phyloP scores from a whole-genome alignment of 2,113 vertebrate species.

The Tonatia bakeri region DNA sequence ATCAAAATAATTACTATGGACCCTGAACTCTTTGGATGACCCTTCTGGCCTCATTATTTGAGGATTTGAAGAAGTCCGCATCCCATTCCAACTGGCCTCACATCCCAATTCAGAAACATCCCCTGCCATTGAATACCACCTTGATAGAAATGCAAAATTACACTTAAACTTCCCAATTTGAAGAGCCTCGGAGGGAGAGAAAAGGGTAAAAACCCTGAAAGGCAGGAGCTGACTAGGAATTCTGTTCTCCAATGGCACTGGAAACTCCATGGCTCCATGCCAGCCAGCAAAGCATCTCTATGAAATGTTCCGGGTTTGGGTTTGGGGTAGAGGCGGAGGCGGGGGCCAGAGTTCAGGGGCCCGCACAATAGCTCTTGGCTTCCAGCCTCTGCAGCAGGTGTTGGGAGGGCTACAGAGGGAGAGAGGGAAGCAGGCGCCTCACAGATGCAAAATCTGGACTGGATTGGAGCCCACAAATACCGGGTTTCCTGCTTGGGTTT shows the following conservation, averaged over 20 bases:
- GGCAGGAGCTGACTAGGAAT: slow-evolving; percentile 54
- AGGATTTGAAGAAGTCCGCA: slow-evolving; percentile 27
- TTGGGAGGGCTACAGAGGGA: slow-evolving; percentile 55
- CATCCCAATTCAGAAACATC: slow-evolving; percentile 30
- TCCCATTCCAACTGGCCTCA: slow-evolving; percentile 31
- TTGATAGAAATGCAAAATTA: slow-evolving; percentile 69
- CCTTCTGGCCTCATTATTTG: slow-evolving; percentile 57
- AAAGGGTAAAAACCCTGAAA: slow-evolving; percentile 60
- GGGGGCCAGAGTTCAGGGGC: slow-evolving; percentile 72
- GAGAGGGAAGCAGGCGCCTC: slow-evolving; percentile 4
- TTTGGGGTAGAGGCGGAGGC: slow-evolving; percentile 75
- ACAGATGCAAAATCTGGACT: slow-evolving; percentile 78
- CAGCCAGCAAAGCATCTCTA: slow-evolving; percentile 73
- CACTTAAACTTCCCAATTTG: slow-evolving; percentile 71
- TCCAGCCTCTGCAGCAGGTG: slow-evolving; percentile 81
- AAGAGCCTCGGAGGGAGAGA: slow-evolving; percentile 45
- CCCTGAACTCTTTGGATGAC: slow-evolving; percentile 41
- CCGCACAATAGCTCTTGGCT: slow-evolving; percentile 76
- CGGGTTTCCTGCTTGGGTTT: not conserved
- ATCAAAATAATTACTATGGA: slow-evolving; percentile 51
- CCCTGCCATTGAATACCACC: slow-evolving; percentile 22
- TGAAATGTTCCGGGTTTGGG: slow-evolving; percentile 42
- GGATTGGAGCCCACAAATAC: slow-evolving; percentile 65
- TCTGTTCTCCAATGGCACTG: slow-evolving; percentile 59
- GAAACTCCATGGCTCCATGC: slow-evolving; percentile 68